Evolutionary conservation across 2,797 vertebrate species (phyloP), one percentile per base, ranked within the genome.

Genomic region (Fringilla coelebs): DNA sequence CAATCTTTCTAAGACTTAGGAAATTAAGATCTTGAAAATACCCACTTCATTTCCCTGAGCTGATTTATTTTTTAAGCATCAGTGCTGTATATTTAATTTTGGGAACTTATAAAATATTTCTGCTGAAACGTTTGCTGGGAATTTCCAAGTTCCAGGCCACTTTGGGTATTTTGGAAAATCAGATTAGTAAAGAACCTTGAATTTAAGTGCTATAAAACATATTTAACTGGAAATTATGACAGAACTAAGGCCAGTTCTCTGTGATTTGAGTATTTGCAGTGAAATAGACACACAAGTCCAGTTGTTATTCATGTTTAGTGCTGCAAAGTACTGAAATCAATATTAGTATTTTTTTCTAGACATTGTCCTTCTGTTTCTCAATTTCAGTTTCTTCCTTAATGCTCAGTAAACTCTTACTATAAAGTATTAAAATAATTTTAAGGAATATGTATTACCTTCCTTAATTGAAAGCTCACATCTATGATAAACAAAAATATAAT

Each of bases 211-310:
- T 63, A 32, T 76, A 63, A 85, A 95, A 77, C 26, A 51, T 41
- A 67, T 85, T 95, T 93, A 89, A 88, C 25, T 43, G 90, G 78
- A 93, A 96, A 92, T 92, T 65, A 90, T 62, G 84, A 65, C 81
- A 80, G 83, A 95, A 89, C 38, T 67, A 67, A 90, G 41, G 52
- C 31, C 24, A 76, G 31, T 43, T 90, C 49, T 58, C 65, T 83
- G 29, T 67, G 60, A 94, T 90, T 85, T 92, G 57, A 94, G 46
- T 55, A 77, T 85, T 86, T 90, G 10, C 74, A 63, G 36, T 34
- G 46, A 81, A 68, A 36, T 4, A 81, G 70, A 31, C 58, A 43
- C 34, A 90, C 34, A 66, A 95, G 22, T 85, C 60, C 76, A 68
- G 48, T 15, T 90, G 38, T 66, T 94, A 75, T 77, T 73, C 49